phyloP scores from a whole-genome alignment of 2,888 invertebrate genomes.

The Epinotia ramella region DNA sequence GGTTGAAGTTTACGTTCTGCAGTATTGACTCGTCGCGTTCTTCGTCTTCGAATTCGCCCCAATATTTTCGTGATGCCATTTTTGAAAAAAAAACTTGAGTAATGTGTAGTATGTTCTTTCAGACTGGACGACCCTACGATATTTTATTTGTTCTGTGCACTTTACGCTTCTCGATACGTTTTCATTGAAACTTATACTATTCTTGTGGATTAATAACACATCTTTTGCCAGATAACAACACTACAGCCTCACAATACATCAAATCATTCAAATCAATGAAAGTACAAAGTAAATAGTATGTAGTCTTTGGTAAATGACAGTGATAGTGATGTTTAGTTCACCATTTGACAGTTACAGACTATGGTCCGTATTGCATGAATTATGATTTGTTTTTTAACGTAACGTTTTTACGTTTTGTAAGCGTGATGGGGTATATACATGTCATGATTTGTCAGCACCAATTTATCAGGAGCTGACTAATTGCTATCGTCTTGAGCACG shows the following conservation, averaged over 20 bases:
- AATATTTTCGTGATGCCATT: slow-evolving; percentile 69
- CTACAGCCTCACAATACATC: not conserved
- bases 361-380: not conserved
- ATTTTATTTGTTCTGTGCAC: not conserved
- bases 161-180: no score
- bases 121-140: not conserved
- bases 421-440: no score
- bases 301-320: no score
- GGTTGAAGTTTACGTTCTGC: slow-evolving; percentile 80
- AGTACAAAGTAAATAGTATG: no score
- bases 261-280: no score
- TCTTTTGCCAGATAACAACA: not conserved
- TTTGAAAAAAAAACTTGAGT: not conserved
- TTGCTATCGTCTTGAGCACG: no score
- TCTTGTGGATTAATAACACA: not conserved
- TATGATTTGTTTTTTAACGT: no score
- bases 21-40: slow-evolving; percentile 67
- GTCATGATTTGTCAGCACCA: no score
- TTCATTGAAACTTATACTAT: not conserved
- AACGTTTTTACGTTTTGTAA: no score
- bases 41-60: slow-evolving; percentile 78
- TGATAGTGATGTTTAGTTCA: not conserved
- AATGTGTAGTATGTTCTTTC: not conserved
- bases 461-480: no score
- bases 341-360: not conserved